Percentiles rank a stretch among this genome's conserved stretches.
phyloP scores from a whole-genome alignment of 2,797 vertebrate species.

The Platalea minor region DNA sequence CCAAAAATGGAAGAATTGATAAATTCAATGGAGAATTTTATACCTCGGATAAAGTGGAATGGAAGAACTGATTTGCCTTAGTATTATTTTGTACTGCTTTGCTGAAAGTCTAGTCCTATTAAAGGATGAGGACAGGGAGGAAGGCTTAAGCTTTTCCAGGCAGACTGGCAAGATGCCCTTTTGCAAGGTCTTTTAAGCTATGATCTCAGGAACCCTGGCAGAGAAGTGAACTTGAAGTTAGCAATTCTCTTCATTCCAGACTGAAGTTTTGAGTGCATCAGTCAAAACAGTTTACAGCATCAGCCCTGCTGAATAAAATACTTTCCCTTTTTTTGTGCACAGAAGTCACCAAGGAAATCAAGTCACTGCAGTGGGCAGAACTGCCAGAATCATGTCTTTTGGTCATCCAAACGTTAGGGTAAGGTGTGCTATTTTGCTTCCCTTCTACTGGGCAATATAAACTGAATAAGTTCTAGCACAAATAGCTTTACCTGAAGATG shows the following conservation, averaged over 20 bases:
- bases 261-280: not conserved
- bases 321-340: not conserved
- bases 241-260: not conserved
- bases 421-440: not conserved
- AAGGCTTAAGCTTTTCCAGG: conserved; percentile 58
- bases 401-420: not conserved
- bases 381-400: not conserved
- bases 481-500: not conserved
- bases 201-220: not conserved
- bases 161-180: conserved; percentile 56
- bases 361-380: not conserved
- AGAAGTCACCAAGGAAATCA: not conserved
- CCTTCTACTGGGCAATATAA: not conserved
- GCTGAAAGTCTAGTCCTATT: conserved; percentile 60
- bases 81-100: conserved; percentile 9
- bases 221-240: not conserved
- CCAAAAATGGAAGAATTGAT: not conserved
- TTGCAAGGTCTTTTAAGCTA: conserved; percentile 38
- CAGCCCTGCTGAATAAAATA: not conserved
- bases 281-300: not conserved
- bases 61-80: not conserved
- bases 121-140: conserved; percentile 57
- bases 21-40: not conserved
- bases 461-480: not conserved
- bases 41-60: not conserved